Evolutionary conservation across 2,888 invertebrate species (phyloP), one percentile per base, ranked within the genome.

Genomic region (Eubasilissa splendida): DNA sequence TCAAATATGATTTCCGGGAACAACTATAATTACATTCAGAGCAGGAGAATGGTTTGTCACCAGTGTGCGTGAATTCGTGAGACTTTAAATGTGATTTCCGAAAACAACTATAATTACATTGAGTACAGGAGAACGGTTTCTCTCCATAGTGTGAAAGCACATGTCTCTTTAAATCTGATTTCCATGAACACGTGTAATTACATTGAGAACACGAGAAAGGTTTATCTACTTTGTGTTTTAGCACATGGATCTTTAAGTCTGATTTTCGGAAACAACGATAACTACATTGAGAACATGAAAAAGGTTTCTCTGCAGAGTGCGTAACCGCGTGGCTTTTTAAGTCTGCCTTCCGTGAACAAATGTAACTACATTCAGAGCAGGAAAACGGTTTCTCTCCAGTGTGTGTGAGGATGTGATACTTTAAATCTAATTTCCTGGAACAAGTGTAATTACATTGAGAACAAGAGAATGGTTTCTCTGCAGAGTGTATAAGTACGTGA

Each of bases 141-240:
- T 22, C 60, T 22, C 14, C 14, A 59, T 14, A 7, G n/a, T 59
- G 59, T 22, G 59, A 22, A 14, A 5, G 9, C 11, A 59, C 14
- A 4, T 59, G 59, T 5, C 59, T 59, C 22, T 59, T 59, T 10
- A 59, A 59, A 14, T 14, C 22, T 14, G 59, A 59, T 22, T 59
- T 59, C 22, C 59, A 22, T n/a, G 59, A 14, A 59, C 14, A 9
- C 8, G 12, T 9, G 7, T 59, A 59, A 22, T 3, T 3, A 14
- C 59, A 59, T 59, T 59, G 14, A 7, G 59, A 59, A 59, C 59
- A 59, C n/a, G 59, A 59, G 59, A 59, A 59, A 7, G 59, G 14
- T 14, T 59, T 59, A 22, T 22, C 59, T 59, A 8, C 59, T n/a
- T 10, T 14, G 14, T 59, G 14, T 2, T 8, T 14, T 9, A 59